A percentile compares a stretch with the other conserved stretches of the same genome.
Evolutionary conservation across 2,113 vertebrate genomes (phyloP).

Genomic region (Halcyon senegalensis): DNA sequence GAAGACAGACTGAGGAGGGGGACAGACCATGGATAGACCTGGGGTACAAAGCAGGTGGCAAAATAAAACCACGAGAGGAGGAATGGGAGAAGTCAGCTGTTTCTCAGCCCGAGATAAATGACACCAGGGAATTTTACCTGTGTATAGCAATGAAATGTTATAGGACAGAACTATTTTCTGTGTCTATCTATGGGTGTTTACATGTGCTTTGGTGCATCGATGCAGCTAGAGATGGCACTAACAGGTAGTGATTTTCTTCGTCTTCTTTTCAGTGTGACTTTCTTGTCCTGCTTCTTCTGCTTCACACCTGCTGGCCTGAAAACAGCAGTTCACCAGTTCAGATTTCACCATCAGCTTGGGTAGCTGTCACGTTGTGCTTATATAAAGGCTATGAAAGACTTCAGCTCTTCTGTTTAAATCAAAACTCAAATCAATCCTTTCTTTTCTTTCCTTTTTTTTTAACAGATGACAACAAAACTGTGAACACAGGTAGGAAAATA

Average conservation of each 20-base stretch:
- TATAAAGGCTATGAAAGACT: neutral
- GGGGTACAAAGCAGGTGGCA: neutral
- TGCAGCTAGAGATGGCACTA: neutral
- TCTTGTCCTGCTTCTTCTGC: neutral
- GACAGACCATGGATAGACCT: fast-evolving
- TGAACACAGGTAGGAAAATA: conserved; percentile 24
- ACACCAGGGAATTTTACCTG: neutral
- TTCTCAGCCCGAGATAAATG: neutral
- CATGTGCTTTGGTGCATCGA: neutral
- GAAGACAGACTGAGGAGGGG: fast-evolving
- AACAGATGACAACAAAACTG: neutral
- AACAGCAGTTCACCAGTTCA: neutral
- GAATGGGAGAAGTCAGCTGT: neutral
- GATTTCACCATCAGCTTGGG: neutral
- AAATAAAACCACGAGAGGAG: neutral
- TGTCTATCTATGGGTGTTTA: neutral
- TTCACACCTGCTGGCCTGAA: neutral
- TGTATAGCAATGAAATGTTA: fast-evolving
- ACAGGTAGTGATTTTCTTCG: neutral
- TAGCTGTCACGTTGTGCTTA: neutral
- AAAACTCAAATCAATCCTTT: neutral
- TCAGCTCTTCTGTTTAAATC: neutral
- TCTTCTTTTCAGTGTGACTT: neutral
- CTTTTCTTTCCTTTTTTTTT: neutral
- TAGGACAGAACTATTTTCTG: neutral